Conservation (phyloP, 92 coral and sea anemone genomes). For the Parazoanthus darwini region DNA sequence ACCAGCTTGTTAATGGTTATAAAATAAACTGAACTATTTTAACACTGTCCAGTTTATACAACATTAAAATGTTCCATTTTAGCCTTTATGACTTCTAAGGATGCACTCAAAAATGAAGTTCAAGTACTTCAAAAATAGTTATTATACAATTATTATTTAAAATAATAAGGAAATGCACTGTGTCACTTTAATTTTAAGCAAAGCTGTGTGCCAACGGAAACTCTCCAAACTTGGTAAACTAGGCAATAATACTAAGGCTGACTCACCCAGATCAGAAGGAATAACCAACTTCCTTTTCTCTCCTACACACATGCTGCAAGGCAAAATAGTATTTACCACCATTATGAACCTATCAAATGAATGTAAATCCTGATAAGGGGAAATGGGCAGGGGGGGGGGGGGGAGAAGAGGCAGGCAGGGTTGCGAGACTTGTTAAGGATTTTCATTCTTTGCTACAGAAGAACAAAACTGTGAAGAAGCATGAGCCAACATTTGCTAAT, state of each 20-base stretch:
- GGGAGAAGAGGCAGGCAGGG: neutral
- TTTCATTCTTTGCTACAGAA: neutral
- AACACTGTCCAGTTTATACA: no score
- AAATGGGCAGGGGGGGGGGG: neutral
- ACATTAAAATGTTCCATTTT: no score
- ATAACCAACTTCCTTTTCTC: slow-evolving; percentile 95
- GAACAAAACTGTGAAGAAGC: no score
- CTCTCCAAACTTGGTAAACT: neutral
- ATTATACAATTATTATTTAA: no score
- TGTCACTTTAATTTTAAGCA: neutral
- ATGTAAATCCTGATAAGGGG: neutral
- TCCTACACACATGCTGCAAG: slow-evolving; percentile 89
- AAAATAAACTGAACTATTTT: no score
- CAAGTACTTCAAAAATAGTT: neutral
- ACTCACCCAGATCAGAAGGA: slow-evolving; percentile 87
- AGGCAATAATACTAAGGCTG: neutral
- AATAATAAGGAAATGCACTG: neutral
- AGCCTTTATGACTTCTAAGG: neutral
- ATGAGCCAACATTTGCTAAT: no score
- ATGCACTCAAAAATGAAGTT: neutral
- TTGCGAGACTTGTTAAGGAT: neutral
- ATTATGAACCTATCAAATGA: no score
- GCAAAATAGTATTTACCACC: neutral
- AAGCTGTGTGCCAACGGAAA: neutral
- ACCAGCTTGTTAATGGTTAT: no score